Conservation (phyloP, 1,140 invertebrate species). For the Alviniconcha marisindica region DNA sequence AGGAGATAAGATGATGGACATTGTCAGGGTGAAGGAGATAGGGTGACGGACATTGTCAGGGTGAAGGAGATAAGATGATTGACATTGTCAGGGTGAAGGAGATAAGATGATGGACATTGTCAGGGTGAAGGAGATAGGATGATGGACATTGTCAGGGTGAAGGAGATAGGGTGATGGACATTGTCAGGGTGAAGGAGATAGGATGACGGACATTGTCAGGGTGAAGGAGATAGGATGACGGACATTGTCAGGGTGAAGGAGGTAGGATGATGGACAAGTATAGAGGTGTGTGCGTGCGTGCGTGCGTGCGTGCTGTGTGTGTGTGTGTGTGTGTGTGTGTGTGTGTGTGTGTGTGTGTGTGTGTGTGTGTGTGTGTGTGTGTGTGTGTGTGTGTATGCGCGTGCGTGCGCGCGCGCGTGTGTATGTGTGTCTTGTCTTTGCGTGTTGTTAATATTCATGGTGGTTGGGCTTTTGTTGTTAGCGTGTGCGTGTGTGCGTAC, state of each 20-base stretch:
- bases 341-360: constrained; percentile 11
- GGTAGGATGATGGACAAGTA: too few relatives aligned
- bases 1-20: too few relatives aligned
- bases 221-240: background rate
- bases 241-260: too few relatives aligned
- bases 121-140: background rate
- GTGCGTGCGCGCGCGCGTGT: background rate
- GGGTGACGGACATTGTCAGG: too few relatives aligned
- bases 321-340: background rate
- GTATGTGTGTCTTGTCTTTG: too few relatives aligned
- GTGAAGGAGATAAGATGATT: too few relatives aligned
- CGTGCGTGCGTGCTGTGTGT: background rate
- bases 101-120: constrained; percentile 55
- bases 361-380: background rate
- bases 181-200: background rate
- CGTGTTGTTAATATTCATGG: too few relatives aligned
- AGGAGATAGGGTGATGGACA: background rate
- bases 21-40: too few relatives aligned
- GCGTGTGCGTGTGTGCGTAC: background rate
- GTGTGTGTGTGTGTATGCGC: background rate
- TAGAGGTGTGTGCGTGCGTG: too few relatives aligned
- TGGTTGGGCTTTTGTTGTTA: too few relatives aligned
- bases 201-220: background rate
- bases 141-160: background rate
- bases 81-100: too few relatives aligned